Evolutionary conservation across 2,113 vertebrate genomes (phyloP), one percentile per base, ranked within the genome.

Genomic region (Neolamprologus cancellatus): DNA sequence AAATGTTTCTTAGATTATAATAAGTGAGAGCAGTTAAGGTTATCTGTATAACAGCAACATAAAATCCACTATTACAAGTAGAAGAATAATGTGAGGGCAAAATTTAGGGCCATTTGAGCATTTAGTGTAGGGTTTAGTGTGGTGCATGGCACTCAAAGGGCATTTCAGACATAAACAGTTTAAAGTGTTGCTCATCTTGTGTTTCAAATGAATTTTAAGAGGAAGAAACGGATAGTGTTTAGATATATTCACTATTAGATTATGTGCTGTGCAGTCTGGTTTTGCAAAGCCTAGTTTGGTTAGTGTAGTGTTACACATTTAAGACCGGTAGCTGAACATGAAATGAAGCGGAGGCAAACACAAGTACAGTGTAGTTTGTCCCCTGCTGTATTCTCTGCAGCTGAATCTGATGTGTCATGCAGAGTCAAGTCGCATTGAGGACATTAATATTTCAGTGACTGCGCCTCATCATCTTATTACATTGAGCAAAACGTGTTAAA

Each of bases 191-290:
- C 94, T 97, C 95, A 95, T 97, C 92, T 74, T 94, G 94, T 97
- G 96, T 94, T 94, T 85, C 82, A 88, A 92, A 86, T 91, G 74
- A 96, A 94, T 92, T 91, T 96, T 94, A 94, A 88, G n/a, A 92
- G 61, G 61, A 78, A 84, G 87, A 83, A 91, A 90, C 66, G 7
- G 88, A 86, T 94, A 94, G 95, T 95, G 94, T 96, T 85, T 97
- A 96, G 96, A 83, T 96, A 95, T 97, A 95, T 96, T 97, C 96
- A 97, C 95, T 87, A 89, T 94, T 96, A 95, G 93, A 93, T 52
- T 88, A 95, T 93, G 93, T 97, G 96, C 97, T 96, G 97, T 98
- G 97, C 91, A 96, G 95, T 97, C 92, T 97, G 96, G 96, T 94
- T 95, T 94, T 87, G 88, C 92, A 78, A 97, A 95, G 95, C 95